Conservation (phyloP, 2,113 vertebrate species). For the Malaclemys terrapin region DNA sequence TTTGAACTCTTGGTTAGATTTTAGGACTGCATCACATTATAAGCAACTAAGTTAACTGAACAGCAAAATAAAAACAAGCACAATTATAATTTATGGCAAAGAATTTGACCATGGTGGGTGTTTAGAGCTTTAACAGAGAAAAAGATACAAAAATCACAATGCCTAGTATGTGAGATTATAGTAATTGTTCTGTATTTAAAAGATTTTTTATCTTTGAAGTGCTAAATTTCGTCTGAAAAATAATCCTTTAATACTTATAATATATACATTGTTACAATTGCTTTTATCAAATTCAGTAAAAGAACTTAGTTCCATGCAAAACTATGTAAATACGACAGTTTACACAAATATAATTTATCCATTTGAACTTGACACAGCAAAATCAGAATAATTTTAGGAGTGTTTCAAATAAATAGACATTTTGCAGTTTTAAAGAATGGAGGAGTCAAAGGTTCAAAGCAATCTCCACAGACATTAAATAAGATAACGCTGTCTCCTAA, state of each 20-base stretch:
- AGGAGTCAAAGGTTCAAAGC: background rate
- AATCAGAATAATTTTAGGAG: background rate
- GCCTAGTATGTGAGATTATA: background rate
- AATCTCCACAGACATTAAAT: background rate
- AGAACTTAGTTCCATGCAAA: background rate
- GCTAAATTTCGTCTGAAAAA: background rate
- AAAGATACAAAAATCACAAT: background rate
- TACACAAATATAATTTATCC: background rate
- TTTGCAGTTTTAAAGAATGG: background rate
- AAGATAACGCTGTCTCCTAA: slow-evolving; percentile 11
- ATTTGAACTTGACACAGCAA: background rate
- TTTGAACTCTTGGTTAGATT: background rate
- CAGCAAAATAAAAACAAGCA: background rate
- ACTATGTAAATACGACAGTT: background rate
- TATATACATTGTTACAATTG: background rate
- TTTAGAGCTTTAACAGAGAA: slow-evolving; percentile 19
- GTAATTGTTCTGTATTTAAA: background rate
- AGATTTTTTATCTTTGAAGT: background rate
- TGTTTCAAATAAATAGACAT: background rate
- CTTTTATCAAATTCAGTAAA: background rate
- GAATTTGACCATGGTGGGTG: background rate
- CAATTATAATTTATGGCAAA: background rate
- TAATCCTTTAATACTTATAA: background rate
- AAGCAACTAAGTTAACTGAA: background rate
- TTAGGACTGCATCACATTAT: background rate